A percentile compares a stretch with the other conserved stretches of the same genome.
Evolutionary conservation across 2,888 invertebrate species (phyloP).

Genomic region (Heliconius ethilla): DNA sequence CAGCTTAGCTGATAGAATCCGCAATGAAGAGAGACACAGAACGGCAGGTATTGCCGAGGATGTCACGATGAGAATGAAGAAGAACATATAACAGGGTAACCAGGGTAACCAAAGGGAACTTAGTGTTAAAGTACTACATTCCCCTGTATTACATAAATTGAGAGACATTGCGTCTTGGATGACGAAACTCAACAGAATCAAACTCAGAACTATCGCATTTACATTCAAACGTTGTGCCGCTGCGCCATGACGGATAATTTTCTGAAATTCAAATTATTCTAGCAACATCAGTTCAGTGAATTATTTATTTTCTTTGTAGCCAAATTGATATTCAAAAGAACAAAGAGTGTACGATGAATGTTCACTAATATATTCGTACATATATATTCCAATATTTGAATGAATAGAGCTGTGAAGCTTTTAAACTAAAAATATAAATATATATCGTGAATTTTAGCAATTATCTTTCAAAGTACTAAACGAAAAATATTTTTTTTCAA

Average conservation of each 20-base stretch:
- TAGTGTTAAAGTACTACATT: too few species aligned
- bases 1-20: too few species aligned
- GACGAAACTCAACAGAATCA: too few species aligned
- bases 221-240: neutral
- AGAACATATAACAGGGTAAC: too few species aligned
- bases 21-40: too few species aligned
- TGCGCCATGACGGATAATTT: neutral
- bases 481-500: conserved; percentile 11
- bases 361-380: neutral
- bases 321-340: conserved; percentile 1
- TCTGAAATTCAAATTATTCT: neutral
- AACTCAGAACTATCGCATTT: too few species aligned
- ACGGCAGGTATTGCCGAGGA: too few species aligned
- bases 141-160: too few species aligned
- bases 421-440: neutral
- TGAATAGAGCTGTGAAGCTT: neutral
- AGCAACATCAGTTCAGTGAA: neutral
- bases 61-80: too few species aligned
- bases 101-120: too few species aligned
- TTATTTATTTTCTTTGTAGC: neutral
- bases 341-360: neutral
- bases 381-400: neutral
- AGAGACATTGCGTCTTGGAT: too few species aligned
- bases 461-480: neutral
- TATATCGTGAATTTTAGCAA: conserved; percentile 5